Conservation (phyloP, 2,113 vertebrate species). For the Tylochromis polylepis region DNA sequence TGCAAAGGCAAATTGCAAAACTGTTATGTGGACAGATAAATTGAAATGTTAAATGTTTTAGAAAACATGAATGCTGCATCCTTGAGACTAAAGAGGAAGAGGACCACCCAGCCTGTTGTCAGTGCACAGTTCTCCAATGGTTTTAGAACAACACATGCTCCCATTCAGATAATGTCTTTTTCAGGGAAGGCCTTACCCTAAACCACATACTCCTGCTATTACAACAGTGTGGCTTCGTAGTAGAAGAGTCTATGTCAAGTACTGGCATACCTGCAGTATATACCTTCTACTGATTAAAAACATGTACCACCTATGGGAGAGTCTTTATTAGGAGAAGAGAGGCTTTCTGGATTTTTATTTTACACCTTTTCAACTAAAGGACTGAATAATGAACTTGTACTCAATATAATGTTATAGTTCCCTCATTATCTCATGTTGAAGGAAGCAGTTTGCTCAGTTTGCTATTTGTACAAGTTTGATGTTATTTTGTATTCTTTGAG, state of each 20-base stretch:
- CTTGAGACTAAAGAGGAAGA: neutral
- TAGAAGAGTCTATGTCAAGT: neutral
- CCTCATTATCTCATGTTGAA: too few species aligned
- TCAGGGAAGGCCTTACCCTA: neutral
- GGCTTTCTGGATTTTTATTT: too few species aligned
- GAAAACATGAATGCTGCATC: neutral
- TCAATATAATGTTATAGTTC: too few species aligned
- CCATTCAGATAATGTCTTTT: neutral
- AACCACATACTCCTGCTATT: accelerated
- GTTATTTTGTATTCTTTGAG: too few species aligned
- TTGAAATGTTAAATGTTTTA: neutral
- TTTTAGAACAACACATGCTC: neutral
- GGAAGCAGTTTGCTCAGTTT: too few species aligned
- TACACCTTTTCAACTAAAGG: too few species aligned
- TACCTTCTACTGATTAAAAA: neutral
- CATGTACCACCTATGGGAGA: neutral
- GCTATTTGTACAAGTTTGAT: too few species aligned
- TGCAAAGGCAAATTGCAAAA: neutral
- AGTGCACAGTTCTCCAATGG: neutral
- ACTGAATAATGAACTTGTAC: too few species aligned
- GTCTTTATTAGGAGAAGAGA: neutral
- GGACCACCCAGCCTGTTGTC: neutral
- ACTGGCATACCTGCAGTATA: neutral
- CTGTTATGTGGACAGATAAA: neutral
- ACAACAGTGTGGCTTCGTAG: neutral